Evolutionary conservation across 2,888 invertebrate genomes (phyloP).

Genomic region (Lasioglossum marginatum): DNA sequence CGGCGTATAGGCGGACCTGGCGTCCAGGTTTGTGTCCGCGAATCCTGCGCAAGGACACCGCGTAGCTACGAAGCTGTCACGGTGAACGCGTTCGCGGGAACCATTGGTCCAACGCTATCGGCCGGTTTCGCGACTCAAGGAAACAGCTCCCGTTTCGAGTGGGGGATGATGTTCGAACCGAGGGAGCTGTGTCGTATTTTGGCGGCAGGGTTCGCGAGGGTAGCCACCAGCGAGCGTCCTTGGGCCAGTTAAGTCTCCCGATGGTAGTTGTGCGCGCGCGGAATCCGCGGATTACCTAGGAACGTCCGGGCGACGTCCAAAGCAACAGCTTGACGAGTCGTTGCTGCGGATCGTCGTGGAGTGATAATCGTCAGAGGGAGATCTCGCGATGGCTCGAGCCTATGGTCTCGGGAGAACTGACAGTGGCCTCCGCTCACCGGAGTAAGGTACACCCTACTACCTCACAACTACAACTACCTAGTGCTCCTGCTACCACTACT

Average conservation of each 20-base stretch:
- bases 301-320: constrained; percentile 52
- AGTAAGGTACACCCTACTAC: constrained; percentile 79
- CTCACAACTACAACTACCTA: constrained; percentile 71
- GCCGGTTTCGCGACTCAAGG: background rate
- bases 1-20: background rate
- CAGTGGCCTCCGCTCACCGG: constrained; percentile 79
- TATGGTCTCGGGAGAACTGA: constrained; percentile 80
- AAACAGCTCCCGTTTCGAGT: background rate
- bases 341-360: constrained; percentile 53
- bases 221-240: constrained; percentile 8
- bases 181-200: background rate
- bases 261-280: constrained; percentile 4
- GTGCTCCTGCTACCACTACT: constrained; percentile 69
- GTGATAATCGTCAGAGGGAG: constrained; percentile 67
- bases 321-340: constrained; percentile 54
- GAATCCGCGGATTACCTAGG: constrained; percentile 49
- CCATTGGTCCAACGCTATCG: constrained; percentile 14
- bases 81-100: constrained; percentile 38
- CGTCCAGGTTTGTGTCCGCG: background rate
- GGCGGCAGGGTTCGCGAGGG: background rate
- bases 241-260: background rate
- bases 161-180: background rate
- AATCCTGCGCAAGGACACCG: constrained; percentile 13
- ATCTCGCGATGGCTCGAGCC: constrained; percentile 78
- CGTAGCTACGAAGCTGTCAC: constrained; percentile 10